Percentiles rank a stretch among this genome's conserved stretches.
Conservation (phyloP, 2,888 invertebrate genomes). For the Halictus quadricinctus region DNA sequence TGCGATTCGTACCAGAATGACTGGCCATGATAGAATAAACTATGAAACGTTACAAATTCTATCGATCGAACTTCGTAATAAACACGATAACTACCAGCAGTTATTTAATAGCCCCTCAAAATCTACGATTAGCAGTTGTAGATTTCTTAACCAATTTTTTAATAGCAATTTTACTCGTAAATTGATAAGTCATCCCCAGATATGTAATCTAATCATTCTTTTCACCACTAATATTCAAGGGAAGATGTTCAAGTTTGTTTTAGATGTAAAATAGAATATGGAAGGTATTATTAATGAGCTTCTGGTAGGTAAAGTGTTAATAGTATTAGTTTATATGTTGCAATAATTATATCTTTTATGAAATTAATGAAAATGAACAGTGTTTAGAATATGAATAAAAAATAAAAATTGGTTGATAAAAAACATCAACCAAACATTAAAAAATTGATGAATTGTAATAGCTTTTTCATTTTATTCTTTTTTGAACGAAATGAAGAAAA, state of each 20-base stretch:
- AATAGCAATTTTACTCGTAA: not conserved
- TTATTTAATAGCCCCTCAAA: not conserved
- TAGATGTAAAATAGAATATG: not conserved
- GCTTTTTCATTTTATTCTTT: not conserved
- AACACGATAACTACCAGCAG: not conserved
- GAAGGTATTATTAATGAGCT: not conserved
- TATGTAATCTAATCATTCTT: not conserved
- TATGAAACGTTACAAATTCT: slow-evolving; percentile 19
- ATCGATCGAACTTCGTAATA: not conserved
- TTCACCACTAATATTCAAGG: no score
- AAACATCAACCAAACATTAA: not conserved
- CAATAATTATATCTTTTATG: not conserved
- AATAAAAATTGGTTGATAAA: no score
- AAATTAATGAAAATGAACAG: not conserved
- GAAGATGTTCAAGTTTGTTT: not conserved
- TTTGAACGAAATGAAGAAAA: not conserved
- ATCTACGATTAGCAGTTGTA: not conserved
- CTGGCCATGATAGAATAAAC: slow-evolving; percentile 34
- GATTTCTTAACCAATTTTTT: not conserved
- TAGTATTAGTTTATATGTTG: not conserved
- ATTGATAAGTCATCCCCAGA: not conserved
- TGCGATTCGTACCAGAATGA: slow-evolving; percentile 70
- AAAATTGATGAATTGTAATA: not conserved
- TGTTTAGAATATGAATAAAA: not conserved
- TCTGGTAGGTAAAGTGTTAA: no score